Percentiles rank a stretch among this genome's conserved stretches.
Evolutionary conservation across 2,888 invertebrate genomes (phyloP).

Genomic region (Drosophila lutescens): DNA sequence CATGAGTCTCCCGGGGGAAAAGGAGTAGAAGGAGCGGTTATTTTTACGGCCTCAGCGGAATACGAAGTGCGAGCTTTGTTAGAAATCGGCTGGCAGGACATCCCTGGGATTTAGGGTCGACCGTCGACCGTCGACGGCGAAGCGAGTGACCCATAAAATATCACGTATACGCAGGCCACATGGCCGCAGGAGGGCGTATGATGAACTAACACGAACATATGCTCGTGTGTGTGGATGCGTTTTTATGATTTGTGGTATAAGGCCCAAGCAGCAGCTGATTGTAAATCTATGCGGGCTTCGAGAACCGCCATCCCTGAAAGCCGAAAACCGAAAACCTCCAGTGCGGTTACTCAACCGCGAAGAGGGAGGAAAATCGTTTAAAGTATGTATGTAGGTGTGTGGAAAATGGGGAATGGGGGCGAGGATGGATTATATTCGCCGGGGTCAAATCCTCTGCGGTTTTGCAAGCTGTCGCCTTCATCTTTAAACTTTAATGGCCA

Average conservation of each 20-base stretch:
- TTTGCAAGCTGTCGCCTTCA: slow-evolving; percentile 70
- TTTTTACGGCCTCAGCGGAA: slow-evolving; percentile 48
- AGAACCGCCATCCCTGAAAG: slow-evolving; percentile 5
- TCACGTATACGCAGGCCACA: slow-evolving; percentile 66
- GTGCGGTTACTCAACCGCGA: slow-evolving; percentile 50
- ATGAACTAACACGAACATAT: slow-evolving; percentile 41
- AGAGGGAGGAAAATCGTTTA: slow-evolving; percentile 29
- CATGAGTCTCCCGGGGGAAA: slow-evolving; percentile 6
- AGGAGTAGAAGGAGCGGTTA: slow-evolving; percentile 6
- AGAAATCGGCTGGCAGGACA: slow-evolving; percentile 24
- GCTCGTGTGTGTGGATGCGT: slow-evolving; percentile 54
- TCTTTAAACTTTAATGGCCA: slow-evolving; percentile 73
- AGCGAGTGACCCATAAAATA: slow-evolving; percentile 76
- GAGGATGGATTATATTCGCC: slow-evolving; percentile 23
- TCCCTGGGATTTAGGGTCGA: slow-evolving; percentile 46
- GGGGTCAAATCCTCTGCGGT: slow-evolving; percentile 45
- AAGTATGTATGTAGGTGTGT: slow-evolving; percentile 2
- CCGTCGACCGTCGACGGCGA: slow-evolving; percentile 18
- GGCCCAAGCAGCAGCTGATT: slow-evolving; percentile 64
- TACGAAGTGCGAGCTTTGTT: slow-evolving; percentile 31
- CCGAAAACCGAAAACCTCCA: slow-evolving; percentile 24
- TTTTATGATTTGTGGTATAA: slow-evolving; percentile 76
- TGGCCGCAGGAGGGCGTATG: slow-evolving; percentile 43
- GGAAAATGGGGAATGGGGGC: not conserved
- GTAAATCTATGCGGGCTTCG: slow-evolving; percentile 72